Conservation (phyloP, 2,888 invertebrate species). For the Phalangium opilio region DNA sequence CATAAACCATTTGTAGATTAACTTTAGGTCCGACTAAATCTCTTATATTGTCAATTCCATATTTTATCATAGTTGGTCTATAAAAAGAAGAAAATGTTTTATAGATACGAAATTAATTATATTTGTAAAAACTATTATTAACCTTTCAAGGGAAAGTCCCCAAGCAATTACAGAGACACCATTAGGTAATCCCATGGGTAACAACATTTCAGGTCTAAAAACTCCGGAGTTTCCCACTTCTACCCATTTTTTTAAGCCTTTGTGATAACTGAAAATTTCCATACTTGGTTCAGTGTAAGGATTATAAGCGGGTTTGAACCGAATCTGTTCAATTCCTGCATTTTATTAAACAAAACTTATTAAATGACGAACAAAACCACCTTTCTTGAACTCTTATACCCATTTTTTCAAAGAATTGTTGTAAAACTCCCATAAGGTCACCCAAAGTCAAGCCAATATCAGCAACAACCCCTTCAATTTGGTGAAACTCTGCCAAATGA, state of each 20-base stretch:
- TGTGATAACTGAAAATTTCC: conserved; percentile 96
- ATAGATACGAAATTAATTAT: too few relatives aligned
- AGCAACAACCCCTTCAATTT: conserved; percentile 92
- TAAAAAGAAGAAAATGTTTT: not conserved
- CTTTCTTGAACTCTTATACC: conserved; percentile 48
- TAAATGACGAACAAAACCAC: too few relatives aligned
- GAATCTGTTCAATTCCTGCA: conserved; percentile 45
- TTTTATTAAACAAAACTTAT: conserved; percentile 6
- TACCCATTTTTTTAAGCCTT: conserved; percentile 64
- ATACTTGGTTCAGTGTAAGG: conserved; percentile 99
- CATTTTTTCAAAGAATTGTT: conserved; percentile 82
- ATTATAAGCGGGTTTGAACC: conserved; percentile 98
- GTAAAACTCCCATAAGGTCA: conserved; percentile 71
- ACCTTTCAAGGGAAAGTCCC: conserved; percentile 82
- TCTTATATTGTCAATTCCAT: conserved; percentile 89
- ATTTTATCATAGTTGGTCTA: conserved; percentile 98
- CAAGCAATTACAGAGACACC: conserved; percentile 90
- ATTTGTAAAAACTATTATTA: too few relatives aligned
- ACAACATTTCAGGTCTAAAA: conserved; percentile 91
- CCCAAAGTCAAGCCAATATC: conserved; percentile 77
- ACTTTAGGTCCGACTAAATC: conserved; percentile 93
- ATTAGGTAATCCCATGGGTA: conserved; percentile 89
- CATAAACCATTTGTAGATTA: conserved; percentile 86
- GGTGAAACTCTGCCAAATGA: conserved; percentile 95
- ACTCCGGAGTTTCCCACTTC: conserved; percentile 93